Evolutionary conservation across 2,888 invertebrate species (phyloP).

Genomic region (Thymelicus sylvestris): DNA sequence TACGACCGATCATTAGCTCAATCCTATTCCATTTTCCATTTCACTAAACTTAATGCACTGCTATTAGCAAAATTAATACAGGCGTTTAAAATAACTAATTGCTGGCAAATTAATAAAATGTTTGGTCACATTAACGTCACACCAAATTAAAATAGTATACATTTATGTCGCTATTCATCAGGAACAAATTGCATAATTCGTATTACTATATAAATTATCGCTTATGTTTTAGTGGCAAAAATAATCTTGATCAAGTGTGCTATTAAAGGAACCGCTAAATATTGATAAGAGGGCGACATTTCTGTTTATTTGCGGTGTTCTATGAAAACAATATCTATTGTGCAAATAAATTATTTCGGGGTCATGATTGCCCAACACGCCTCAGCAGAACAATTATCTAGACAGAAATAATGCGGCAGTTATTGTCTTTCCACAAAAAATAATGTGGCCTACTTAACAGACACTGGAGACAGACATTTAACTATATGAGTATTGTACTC

Average conservation of each 20-base stretch:
- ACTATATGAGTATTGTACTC: not conserved
- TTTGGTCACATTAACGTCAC: constrained; percentile 16
- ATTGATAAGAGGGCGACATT: constrained; percentile 2
- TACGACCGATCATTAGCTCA: constrained; percentile 27
- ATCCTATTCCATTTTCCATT: constrained; percentile 34
- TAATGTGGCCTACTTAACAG: constrained; percentile 9
- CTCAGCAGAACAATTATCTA: constrained; percentile 18
- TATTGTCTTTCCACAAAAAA: constrained; percentile 7
- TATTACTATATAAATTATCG: not conserved
- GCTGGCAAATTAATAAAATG: constrained; percentile 26
- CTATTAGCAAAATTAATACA: constrained; percentile 34
- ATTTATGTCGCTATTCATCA: constrained; percentile 5
- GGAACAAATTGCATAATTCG: constrained; percentile 11
- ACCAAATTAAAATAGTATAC: constrained; percentile 6
- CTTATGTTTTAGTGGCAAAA: not conserved
- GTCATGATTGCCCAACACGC: constrained; percentile 16
- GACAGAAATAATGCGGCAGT: constrained; percentile 17
- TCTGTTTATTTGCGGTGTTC: constrained; percentile 38
- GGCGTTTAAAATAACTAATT: constrained; percentile 31
- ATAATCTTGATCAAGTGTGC: not conserved
- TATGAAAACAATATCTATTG: constrained; percentile 45
- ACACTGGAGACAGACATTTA: not conserved
- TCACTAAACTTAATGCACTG: constrained; percentile 30
- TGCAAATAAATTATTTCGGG: constrained; percentile 40
- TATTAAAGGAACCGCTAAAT: not conserved